phyloP scores from a whole-genome alignment of 2,797 vertebrate species.

The Emys orbicularis region DNA sequence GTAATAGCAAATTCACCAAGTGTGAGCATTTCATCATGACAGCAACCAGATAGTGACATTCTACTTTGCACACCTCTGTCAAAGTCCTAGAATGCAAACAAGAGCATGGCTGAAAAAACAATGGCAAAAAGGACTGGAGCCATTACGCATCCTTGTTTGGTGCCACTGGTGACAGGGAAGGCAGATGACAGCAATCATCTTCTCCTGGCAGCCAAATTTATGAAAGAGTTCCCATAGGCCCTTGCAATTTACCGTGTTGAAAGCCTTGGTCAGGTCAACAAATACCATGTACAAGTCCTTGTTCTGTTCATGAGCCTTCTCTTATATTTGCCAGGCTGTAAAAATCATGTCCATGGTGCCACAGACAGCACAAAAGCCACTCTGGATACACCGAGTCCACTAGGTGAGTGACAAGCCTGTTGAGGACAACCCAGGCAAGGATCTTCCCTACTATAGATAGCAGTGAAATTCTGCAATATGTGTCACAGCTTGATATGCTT shows the following conservation, averaged over 20 bases:
- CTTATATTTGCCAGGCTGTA: not conserved
- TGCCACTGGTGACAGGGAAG: not conserved
- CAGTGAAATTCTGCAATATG: not conserved
- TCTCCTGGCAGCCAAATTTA: not conserved
- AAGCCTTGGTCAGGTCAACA: not conserved
- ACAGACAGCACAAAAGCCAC: not conserved
- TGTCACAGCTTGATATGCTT: not conserved
- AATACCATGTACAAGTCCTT: not conserved
- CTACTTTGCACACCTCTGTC: not conserved
- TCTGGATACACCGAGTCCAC: not conserved
- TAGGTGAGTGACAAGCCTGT: not conserved
- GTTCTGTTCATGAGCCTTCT: not conserved
- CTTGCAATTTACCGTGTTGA: not conserved
- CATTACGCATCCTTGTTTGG: not conserved
- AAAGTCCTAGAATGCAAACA: not conserved
- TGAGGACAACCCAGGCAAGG: not conserved
- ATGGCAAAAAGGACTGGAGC: not conserved
- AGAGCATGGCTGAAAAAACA: not conserved
- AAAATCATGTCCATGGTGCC: not conserved
- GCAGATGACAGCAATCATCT: too few relatives aligned
- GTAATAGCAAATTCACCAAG: not conserved
- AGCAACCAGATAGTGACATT: not conserved
- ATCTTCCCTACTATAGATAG: not conserved
- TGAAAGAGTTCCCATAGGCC: not conserved
- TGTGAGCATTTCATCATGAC: rapidly evolving